A percentile compares a stretch with the other conserved stretches of the same genome.
These are phyloP conservation scores for Dromococcyx pavoninus DNA, from an alignment of 2,797 vertebrate species.

Conservation along the genomic window DNA sequence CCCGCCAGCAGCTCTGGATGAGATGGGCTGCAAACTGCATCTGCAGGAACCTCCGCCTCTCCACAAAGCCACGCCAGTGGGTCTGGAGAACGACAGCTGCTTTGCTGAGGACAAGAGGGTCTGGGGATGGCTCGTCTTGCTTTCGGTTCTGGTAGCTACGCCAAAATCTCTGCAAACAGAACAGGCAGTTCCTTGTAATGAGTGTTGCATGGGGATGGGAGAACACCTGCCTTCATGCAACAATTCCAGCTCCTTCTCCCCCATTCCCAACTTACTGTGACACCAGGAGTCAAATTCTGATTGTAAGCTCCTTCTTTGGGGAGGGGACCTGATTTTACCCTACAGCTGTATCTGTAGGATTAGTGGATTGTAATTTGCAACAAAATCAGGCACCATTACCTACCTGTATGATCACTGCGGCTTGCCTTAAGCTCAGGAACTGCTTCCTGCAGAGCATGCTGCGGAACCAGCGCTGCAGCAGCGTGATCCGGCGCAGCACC, in stretches of 20 bases:
- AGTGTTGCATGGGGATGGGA: background rate
- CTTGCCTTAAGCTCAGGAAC: conserved; percentile 85
- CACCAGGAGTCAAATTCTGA: background rate
- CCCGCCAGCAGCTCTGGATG: conserved; percentile 88
- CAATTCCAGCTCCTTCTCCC: background rate
- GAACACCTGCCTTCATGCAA: background rate
- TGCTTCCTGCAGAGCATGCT: conserved; percentile 84
- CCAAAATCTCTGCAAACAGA: conserved; percentile 86
- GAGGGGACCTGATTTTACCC: background rate
- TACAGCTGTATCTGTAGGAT: rapidly evolving
- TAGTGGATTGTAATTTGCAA: background rate
- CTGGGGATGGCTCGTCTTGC: conserved; percentile 46
- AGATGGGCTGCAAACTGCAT: conserved; percentile 81
- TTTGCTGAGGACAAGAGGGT: conserved; percentile 63
- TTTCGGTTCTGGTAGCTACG: conserved; percentile 72
- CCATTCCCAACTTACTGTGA: background rate
- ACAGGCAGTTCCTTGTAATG: background rate
- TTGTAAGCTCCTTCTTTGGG: background rate
- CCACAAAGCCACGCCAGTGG: conserved; percentile 86
- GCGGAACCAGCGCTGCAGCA: conserved; percentile 88
- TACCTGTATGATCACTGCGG: conserved; percentile 88
- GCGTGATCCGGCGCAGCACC: conserved; percentile 86
- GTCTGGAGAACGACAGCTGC: conserved; percentile 86
- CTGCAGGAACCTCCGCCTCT: conserved; percentile 79
- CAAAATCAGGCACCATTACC: background rate